Conservation (phyloP, 2,797 vertebrate genomes). For the Chanos chanos region DNA sequence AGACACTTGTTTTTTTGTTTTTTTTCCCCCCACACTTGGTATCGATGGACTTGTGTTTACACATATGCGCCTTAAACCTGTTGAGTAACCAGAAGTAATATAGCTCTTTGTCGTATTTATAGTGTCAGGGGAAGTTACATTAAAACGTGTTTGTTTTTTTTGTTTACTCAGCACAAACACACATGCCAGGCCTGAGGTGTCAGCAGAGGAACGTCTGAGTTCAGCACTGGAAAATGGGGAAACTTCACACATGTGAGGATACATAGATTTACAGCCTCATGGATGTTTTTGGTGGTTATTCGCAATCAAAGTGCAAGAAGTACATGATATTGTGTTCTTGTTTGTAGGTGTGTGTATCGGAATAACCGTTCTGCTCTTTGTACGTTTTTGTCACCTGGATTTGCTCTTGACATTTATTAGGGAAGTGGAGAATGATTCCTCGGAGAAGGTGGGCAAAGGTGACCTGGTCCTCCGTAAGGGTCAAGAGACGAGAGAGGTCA, state of each 20-base stretch:
- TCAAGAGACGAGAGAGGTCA: not conserved
- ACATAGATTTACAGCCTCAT: not conserved
- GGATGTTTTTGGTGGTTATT: not conserved
- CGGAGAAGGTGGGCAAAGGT: not conserved
- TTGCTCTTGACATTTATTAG: too few species aligned
- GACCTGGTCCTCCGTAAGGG: not conserved
- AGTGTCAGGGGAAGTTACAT: too few species aligned
- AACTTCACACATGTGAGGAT: constrained; percentile 2
- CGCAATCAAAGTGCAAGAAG: not conserved
- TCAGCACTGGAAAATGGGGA: not conserved
- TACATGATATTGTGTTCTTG: not conserved
- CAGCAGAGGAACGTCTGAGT: not conserved
- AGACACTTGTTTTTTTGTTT: not conserved
- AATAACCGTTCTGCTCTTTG: not conserved
- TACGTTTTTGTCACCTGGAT: too few species aligned
- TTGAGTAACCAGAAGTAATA: too few species aligned
- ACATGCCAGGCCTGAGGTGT: not conserved
- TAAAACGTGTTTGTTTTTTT: too few species aligned
- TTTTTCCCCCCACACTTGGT: too few species aligned
- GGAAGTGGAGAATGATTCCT: too few species aligned
- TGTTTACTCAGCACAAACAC: not conserved
- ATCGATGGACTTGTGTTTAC: too few species aligned
- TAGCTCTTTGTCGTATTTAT: too few species aligned
- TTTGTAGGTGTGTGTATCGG: too few species aligned
- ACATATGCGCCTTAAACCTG: too few species aligned